Evolutionary conservation across 1,140 invertebrate genomes (phyloP), one percentile per base, ranked within the genome.

Genomic region (Bombus confusus): DNA sequence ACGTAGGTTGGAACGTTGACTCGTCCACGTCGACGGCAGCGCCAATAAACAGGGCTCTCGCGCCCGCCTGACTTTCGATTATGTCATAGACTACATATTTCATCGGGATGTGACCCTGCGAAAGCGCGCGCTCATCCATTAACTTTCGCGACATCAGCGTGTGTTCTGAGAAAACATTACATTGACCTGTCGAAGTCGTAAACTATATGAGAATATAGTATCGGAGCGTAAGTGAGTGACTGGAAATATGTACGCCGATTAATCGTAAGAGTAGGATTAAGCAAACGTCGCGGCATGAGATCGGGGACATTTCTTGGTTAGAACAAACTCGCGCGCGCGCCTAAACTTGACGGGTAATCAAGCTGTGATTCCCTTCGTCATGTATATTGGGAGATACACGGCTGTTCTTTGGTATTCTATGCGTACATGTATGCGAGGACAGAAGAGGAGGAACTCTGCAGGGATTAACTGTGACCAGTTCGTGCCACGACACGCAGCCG

Each of bases 401-500:
- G 22, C 43, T 41, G 83, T 79, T 85, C 69, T 86, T 85, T 76
- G 75, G 62, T 74, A 80, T 80, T 86, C 75, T 62, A 22, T 69
- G 47, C 64, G 84, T 86, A 90, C 71, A 77, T 91, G 90, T 87
- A 85, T 81, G 90, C 90, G 88, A 88, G 88, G 86, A 90, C 84
- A 87, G 89, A 83, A 75, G 77, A 82, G 83, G 43, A 47, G 87
- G 75, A 89, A 74, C 77, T 75, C 47, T 34, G 85, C 75, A 52
- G 80, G 86, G 80, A 84, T 89, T 86, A 88, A 91, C 77, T 87
- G 91, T 86, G 91, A 86, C 82, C 93, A 93, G 91, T 94, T 91
- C 83, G 84, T 91, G 91, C 86, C 88, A 90, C 92, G 90, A 91
- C 92, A 91, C 91, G 87, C 92, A 66, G 71, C 85, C 80, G 91